A percentile compares a stretch with the other conserved stretches of the same genome.
phyloP scores from a whole-genome alignment of 2,888 invertebrate species.

The Nomada fabriciana region DNA sequence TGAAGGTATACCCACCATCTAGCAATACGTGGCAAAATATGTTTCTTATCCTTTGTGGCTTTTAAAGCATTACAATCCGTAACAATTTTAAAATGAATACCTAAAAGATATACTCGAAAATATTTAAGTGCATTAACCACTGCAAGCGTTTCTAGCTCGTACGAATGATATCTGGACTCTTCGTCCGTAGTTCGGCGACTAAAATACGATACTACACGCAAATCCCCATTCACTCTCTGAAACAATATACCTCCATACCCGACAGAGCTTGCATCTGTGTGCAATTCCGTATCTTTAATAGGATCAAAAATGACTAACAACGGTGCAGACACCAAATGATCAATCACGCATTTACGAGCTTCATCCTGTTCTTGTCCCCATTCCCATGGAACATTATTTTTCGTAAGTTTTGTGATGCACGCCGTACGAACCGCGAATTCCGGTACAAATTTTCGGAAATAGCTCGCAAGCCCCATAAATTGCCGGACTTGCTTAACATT shows the following conservation, averaged over 20 bases:
- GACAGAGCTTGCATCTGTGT: slow-evolving; percentile 27
- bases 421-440: neutral
- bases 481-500: neutral
- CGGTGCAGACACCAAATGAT: neutral
- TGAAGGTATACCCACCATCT: slow-evolving; percentile 30
- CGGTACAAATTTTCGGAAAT: neutral
- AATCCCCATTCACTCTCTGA: slow-evolving; percentile 1
- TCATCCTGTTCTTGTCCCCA: neutral
- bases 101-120: slow-evolving; percentile 18
- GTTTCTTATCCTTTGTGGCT: slow-evolving; percentile 1
- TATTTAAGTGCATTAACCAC: slow-evolving; percentile 15
- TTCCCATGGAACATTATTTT: no score
- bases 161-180: slow-evolving; percentile 43
- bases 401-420: no score
- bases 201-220: slow-evolving; percentile 20
- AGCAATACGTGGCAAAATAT: slow-evolving; percentile 14
- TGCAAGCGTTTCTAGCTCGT: slow-evolving; percentile 56
- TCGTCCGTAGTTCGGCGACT: slow-evolving; percentile 1
- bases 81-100: neutral
- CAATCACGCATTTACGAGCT: neutral
- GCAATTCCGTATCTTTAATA: slow-evolving; percentile 13
- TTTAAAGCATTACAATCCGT: slow-evolving; percentile 22
- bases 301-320: slow-evolving; percentile 14
- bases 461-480: neutral
- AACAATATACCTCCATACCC: no score